Percentiles rank a stretch among this genome's conserved stretches.
phyloP scores from a whole-genome alignment of 1,140 invertebrate species.

The Psilanteris sp. region DNA sequence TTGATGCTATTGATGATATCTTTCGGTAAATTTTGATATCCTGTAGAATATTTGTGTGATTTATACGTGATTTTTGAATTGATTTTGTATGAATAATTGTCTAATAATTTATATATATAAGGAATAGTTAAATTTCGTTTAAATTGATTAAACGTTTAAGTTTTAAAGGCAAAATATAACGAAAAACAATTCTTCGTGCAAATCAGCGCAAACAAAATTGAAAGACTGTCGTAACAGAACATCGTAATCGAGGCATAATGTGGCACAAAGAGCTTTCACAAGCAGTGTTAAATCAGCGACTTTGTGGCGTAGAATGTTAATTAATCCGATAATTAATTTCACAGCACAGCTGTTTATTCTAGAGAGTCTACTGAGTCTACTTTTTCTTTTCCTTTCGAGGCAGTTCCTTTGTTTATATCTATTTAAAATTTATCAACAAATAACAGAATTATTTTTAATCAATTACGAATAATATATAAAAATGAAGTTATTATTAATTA shows the following conservation, averaged over 20 bases:
- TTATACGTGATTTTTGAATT: too few relatives aligned
- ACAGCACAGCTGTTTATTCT: conserved; percentile 64
- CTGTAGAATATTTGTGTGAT: too few relatives aligned
- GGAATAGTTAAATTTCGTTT: too few relatives aligned
- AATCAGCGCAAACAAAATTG: conserved; percentile 48
- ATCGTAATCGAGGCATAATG: conserved; percentile 59
- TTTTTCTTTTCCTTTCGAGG: conserved; percentile 27
- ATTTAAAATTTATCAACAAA: conserved; percentile 31
- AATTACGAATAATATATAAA: too few relatives aligned
- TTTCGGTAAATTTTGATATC: too few relatives aligned
- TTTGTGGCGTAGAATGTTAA: conserved; percentile 73
- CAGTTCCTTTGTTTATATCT: conserved; percentile 35
- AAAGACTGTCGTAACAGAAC: conserved; percentile 42
- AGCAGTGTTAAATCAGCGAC: conserved; percentile 62
- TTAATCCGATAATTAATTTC: conserved; percentile 75
- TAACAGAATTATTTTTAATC: conserved; percentile 23
- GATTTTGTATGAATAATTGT: too few relatives aligned
- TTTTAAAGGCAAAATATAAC: conserved; percentile 11
- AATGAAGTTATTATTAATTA: too few relatives aligned
- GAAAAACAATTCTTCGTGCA: conserved; percentile 31
- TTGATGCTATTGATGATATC: too few relatives aligned
- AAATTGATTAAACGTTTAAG: not conserved
- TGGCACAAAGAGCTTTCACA: conserved; percentile 58
- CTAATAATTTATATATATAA: too few relatives aligned
- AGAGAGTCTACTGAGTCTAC: conserved; percentile 42